Evolutionary conservation across 2,113 vertebrate genomes (phyloP), one percentile per base, ranked within the genome.

Genomic region (Platanista minor): DNA sequence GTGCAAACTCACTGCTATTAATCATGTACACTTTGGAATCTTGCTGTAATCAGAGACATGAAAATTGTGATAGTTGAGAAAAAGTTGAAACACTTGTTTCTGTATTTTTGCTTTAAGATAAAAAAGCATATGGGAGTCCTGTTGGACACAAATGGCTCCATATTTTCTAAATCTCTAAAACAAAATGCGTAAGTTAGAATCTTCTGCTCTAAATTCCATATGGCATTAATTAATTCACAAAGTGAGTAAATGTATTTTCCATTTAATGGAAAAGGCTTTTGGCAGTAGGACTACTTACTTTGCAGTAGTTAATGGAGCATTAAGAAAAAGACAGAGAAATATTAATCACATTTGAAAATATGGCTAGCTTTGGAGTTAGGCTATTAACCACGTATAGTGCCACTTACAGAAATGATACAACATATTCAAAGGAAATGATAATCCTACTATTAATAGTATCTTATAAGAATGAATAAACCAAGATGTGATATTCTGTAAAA

Each of bases 181-280:
- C 64, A 93, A 92, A 96, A 96, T 95, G 92, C 36, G 9, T 94
- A 96, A 91, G 77, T 94, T 77, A 96, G 75, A 96, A 64, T 97
- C 85, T 91, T 88, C 72, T 93, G 20, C 43, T 95, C 59, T 67
- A 90, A 96, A 96, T 95, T 98, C 95, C 86, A 94, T 95, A 94
- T 94, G 92, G 93, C 67, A 89, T 98, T 95, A 96, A 98, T 97
- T 96, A 96, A 98, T 97, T 97, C 93, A 90, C 81, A 93, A 95
- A 97, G 39, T 61, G 77, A 97, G 89, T 97, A 96, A 97, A 87
- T 96, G 94, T 90, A 91, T 96, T 96, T 94, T 96, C 90, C 94
- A 96, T 94, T 97, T 97, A 96, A 96, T 93, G 92, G 86, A 82
- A 97, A 94, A 92, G 66, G 25, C 72, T 98, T 91, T 96, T 96